phyloP scores from a whole-genome alignment of 1,140 invertebrate species.

The Aphaenogaster floridana region DNA sequence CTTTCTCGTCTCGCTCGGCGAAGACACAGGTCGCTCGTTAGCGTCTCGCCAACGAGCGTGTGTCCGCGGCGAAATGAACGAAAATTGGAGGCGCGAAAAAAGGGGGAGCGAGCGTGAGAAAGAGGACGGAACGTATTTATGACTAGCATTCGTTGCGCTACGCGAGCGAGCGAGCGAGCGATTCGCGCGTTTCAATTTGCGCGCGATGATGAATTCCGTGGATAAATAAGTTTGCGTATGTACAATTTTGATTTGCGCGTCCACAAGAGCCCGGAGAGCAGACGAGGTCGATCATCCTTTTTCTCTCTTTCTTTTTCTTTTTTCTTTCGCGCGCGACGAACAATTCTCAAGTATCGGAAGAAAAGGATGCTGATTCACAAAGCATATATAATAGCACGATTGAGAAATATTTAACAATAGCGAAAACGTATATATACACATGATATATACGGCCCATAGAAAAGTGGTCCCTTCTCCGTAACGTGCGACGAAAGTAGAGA shows the following conservation, averaged over 20 bases:
- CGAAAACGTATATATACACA: conserved; percentile 14
- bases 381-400: neutral
- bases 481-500: neutral
- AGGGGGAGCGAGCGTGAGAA: conserved; percentile 62
- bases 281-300: neutral
- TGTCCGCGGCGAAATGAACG: conserved; percentile 36
- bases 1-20: neutral
- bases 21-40: conserved; percentile 54
- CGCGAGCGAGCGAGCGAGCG: conserved; percentile 6
- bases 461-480: neutral
- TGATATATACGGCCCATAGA: neutral
- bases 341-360: neutral
- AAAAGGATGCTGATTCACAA: neutral
- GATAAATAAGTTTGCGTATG: conserved; percentile 25
- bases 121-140: conserved; percentile 60
- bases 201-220: conserved; percentile 18
- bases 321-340: neutral
- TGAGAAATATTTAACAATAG: conserved; percentile 18
- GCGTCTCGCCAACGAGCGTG: neutral
- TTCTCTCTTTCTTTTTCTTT: neutral
- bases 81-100: conserved; percentile 49
- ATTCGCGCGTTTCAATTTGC: conserved; percentile 3
- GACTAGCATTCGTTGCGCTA: conserved; percentile 70
- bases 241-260: conserved; percentile 26
- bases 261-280: neutral